Percentiles rank a stretch among this genome's conserved stretches.
Conservation (phyloP, 1,140 invertebrate genomes). For the Physella acuta region DNA sequence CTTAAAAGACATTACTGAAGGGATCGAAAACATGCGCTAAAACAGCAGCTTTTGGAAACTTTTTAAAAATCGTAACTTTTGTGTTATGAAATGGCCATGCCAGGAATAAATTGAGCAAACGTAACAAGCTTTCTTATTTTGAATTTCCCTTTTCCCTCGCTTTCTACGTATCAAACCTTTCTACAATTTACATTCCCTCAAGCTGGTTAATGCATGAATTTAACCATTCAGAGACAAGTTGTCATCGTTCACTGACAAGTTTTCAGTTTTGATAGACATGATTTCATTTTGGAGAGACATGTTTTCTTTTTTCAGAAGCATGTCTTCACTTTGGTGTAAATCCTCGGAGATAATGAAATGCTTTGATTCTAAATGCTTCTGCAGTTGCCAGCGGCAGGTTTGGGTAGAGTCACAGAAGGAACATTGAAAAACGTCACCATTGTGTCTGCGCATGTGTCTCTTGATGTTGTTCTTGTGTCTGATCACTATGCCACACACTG, state of each 20-base stretch:
- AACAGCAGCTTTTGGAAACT: background rate
- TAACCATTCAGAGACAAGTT: no score
- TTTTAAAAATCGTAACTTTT: background rate
- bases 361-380: constrained; percentile 25
- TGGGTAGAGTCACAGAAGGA: constrained; percentile 25
- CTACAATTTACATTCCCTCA: no score
- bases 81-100: no score
- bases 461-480: constrained; percentile 28
- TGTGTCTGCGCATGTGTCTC: constrained; percentile 31
- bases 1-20: constrained; percentile 2
- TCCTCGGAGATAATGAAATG: constrained; percentile 15
- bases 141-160: background rate
- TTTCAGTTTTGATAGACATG: constrained; percentile 1
- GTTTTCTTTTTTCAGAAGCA: background rate
- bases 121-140: constrained; percentile 26
- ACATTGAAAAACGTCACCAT: constrained; percentile 30
- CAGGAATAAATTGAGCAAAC: constrained; percentile 14
- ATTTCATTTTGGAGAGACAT: no score
- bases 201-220: no score
- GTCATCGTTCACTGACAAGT: background rate
- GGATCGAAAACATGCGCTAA: constrained; percentile 5
- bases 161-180: no score
- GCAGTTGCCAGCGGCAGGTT: constrained; percentile 24
- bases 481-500: constrained; percentile 21
- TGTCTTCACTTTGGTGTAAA: background rate